Evolutionary conservation across 2,797 vertebrate species (phyloP).

Genomic region (Allobates femoralis): DNA sequence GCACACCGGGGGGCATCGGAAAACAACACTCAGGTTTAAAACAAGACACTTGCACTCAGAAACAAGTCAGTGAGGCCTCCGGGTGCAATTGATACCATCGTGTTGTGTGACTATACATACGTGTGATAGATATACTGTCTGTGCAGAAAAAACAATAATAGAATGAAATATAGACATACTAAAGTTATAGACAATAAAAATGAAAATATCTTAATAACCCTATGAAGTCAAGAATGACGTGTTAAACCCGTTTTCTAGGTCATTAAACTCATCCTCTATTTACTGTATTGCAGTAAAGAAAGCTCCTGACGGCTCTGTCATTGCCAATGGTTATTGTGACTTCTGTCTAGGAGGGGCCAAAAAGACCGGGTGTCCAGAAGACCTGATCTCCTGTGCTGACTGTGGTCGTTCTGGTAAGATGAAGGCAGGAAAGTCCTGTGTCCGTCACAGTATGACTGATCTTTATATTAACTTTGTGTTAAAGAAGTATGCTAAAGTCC

Average conservation of each 20-base stretch:
- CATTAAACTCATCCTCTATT: constrained; percentile 20
- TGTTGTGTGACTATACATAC: neutral
- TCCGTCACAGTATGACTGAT: neutral
- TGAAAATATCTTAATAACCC: neutral
- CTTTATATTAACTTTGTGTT: too few species aligned
- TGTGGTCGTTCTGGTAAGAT: constrained; percentile 90
- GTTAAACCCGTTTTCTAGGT: neutral
- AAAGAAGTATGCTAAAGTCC: too few species aligned
- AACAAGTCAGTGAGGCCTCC: neutral
- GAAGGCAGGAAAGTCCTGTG: neutral
- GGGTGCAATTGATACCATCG: too few species aligned
- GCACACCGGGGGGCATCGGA: neutral
- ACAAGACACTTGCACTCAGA: neutral
- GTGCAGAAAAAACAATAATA: neutral
- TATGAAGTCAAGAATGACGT: neutral
- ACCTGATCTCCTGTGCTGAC: constrained; percentile 95
- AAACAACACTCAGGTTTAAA: neutral
- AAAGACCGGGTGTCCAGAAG: constrained; percentile 94
- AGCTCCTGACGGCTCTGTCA: constrained; percentile 90
- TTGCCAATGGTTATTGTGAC: constrained; percentile 93
- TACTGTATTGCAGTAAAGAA: constrained; percentile 85
- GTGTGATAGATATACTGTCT: neutral
- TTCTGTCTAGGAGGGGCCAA: constrained; percentile 94
- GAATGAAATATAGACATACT: neutral
- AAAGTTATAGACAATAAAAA: neutral